These are phyloP conservation scores for Maniola hyperantus DNA, from an alignment of 2,888 invertebrate genomes.

Conservation along the genomic window DNA sequence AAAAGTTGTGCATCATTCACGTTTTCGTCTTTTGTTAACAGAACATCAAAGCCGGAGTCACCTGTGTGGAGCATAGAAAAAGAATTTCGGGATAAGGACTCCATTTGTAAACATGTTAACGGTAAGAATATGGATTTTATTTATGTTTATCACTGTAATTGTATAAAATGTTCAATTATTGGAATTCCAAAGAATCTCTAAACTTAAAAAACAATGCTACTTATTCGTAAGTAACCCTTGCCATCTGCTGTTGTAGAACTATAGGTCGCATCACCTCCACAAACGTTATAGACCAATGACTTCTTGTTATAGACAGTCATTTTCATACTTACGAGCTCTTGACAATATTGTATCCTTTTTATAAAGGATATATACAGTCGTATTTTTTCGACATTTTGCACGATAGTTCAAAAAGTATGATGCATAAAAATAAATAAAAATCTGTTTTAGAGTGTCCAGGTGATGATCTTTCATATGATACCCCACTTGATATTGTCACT, in stretches of 20 bases:
- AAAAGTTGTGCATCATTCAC: not conserved
- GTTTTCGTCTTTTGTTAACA: constrained; percentile 55
- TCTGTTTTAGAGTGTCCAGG: too few relatives aligned
- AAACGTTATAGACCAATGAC: too few relatives aligned
- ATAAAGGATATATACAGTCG: not conserved
- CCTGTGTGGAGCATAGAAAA: constrained; percentile 72
- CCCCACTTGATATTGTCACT: too few relatives aligned
- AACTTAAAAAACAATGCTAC: not conserved
- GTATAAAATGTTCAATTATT: not conserved
- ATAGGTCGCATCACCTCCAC: not conserved
- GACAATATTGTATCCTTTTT: not conserved
- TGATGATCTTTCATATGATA: too few relatives aligned
- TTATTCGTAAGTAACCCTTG: too few relatives aligned
- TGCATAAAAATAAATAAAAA: too few relatives aligned
- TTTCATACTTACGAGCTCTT: not conserved
- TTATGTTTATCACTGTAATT: not conserved
- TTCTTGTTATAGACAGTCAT: too few relatives aligned
- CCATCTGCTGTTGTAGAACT: not conserved
- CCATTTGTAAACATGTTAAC: constrained; percentile 69
- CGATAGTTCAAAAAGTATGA: too few relatives aligned
- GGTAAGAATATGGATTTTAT: constrained; percentile 57
- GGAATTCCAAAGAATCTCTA: not conserved
- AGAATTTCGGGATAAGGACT: constrained; percentile 68
- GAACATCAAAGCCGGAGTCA: constrained; percentile 72
- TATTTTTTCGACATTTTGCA: too few relatives aligned